These are phyloP conservation scores for Macropus fuliginosus DNA, from an alignment of 2,797 vertebrate genomes.

Conservation along the genomic window DNA sequence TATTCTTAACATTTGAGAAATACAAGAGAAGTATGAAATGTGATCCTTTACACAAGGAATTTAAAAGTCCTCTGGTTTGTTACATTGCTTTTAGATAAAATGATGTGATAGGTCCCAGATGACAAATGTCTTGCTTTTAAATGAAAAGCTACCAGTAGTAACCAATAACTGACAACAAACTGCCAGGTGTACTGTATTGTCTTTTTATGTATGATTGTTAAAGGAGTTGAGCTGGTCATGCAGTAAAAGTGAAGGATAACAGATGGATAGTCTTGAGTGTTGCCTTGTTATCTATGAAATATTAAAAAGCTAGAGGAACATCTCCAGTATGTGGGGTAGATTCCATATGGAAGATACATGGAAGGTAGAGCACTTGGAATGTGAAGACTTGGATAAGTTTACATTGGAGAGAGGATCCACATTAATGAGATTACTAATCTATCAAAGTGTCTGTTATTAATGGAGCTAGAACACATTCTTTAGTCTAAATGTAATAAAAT, in stretches of 20 bases:
- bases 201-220: background rate
- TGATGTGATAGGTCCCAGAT: background rate
- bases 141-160: background rate
- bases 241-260: background rate
- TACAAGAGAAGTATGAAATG: background rate
- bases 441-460: background rate
- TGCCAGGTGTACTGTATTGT: background rate
- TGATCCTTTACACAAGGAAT: background rate
- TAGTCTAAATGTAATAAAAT: slow-evolving; percentile 23
- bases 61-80: background rate
- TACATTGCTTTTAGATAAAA: background rate
- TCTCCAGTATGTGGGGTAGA: background rate
- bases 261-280: background rate
- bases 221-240: background rate
- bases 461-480: background rate
- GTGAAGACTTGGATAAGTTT: background rate
- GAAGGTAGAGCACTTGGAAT: background rate
- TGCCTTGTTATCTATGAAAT: background rate
- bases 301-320: background rate
- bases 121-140: background rate
- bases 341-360: background rate
- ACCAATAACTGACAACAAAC: background rate
- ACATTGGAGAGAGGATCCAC: background rate
- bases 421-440: background rate
- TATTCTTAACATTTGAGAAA: background rate